phyloP scores from a whole-genome alignment of 1,140 invertebrate species.

The Bacillus rossius region DNA sequence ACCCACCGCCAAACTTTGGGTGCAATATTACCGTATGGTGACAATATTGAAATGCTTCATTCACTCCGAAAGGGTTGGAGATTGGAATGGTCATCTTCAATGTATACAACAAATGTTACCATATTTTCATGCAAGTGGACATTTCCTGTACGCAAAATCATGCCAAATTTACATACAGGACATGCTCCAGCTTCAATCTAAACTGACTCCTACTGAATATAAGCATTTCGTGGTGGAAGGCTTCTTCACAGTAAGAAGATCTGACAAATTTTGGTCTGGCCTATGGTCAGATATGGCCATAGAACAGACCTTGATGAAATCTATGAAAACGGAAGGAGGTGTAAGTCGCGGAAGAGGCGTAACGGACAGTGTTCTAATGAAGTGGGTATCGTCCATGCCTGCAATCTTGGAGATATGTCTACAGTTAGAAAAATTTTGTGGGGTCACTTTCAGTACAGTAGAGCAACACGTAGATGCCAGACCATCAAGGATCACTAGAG shows the following conservation, averaged over 20 bases:
- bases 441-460: slow-evolving; percentile 30
- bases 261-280: slow-evolving; percentile 41
- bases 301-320: slow-evolving; percentile 37
- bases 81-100: slow-evolving; percentile 31
- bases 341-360: slow-evolving; percentile 26
- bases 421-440: slow-evolving; percentile 33
- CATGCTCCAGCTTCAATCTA: slow-evolving; percentile 33
- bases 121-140: slow-evolving; percentile 40
- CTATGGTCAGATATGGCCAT: slow-evolving; percentile 39
- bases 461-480: slow-evolving; percentile 42
- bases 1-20: background rate
- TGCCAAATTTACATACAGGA: no score
- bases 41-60: background rate
- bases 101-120: slow-evolving; percentile 40
- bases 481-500: slow-evolving; percentile 35
- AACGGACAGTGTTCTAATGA: slow-evolving; percentile 20
- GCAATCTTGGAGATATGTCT: slow-evolving; percentile 23
- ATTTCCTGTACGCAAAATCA: slow-evolving; percentile 45
- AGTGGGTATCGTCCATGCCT: slow-evolving; percentile 36
- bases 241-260: slow-evolving; percentile 37
- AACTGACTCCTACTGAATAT: slow-evolving; percentile 33
- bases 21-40: background rate
- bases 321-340: slow-evolving; percentile 33
- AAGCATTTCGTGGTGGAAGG: slow-evolving; percentile 33
- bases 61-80: background rate